Evolutionary conservation across 2,113 vertebrate genomes (phyloP), one percentile per base, ranked within the genome.

Genomic region (Chloropsis cyanopogon): DNA sequence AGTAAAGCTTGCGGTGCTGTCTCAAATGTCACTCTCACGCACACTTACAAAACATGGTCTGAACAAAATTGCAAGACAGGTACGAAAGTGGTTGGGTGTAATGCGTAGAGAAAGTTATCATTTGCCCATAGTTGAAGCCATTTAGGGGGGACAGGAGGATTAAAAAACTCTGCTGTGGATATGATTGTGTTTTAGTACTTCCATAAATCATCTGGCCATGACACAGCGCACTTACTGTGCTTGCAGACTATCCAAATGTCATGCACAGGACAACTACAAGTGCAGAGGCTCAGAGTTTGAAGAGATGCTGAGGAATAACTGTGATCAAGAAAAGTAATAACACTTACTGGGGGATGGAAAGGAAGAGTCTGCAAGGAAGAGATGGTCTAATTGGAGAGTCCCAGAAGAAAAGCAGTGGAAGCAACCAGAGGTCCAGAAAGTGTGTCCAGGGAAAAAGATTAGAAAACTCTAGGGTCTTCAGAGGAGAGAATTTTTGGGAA

Each of bases 1-100:
- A 80, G 71, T n/a, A 64, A 92, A 93, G 82, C 41, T 92, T 87
- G 65, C 28, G 46, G 54, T 80, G 82, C 79, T 53, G 75, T 88
- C 90, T 90, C 59, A 78, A 23, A 49, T 31, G 63, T 81, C 76
- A 49, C 22, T 70, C 59, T 71, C 39, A 64, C 0, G 0, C 78
- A 71, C 26, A 7, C 79, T 15, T 63, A 77, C 54, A 82, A 92
- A 93, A 71, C 41, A 25, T 2, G 25, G 66, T 16, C 49, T 69
- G 70, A 76, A 71, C 1, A 8, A 64, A 93, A 94, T 6, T 39
- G 42, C 1, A 4, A 68, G 79, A 49, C 72, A 88, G 64, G 50
- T 53, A 82, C 0, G 0, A 35, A 80, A 93, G 75, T 3, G 56
- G 37, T 4, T 57, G 46, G 39, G 47, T 1, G 1, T 4, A n/a